Evolutionary conservation across 2,888 invertebrate genomes (phyloP).

Genomic region (Spodoptera picta): DNA sequence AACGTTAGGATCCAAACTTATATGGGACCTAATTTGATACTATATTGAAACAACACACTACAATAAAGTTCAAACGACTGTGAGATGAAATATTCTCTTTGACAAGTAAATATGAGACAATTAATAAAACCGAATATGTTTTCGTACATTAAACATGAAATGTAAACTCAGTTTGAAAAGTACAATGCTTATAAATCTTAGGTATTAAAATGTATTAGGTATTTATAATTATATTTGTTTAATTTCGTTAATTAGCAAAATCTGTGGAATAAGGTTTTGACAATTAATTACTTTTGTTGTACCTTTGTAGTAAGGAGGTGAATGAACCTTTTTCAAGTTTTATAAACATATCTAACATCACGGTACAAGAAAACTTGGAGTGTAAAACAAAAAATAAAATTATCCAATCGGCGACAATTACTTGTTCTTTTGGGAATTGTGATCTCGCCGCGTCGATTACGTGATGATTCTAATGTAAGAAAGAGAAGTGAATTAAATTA

Average conservation of each 20-base stretch:
- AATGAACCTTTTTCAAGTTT: background rate
- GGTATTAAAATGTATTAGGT: too few relatives aligned
- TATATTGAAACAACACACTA: slow-evolving; percentile 23
- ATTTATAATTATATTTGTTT: background rate
- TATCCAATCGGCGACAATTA: too few relatives aligned
- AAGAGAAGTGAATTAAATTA: too few relatives aligned
- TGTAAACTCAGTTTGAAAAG: background rate
- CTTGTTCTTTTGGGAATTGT: too few relatives aligned
- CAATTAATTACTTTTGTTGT: background rate
- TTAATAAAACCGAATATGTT: slow-evolving; percentile 18
- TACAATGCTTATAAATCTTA: background rate
- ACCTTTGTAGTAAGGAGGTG: background rate
- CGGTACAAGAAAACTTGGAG: too few relatives aligned
- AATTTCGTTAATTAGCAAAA: too few relatives aligned
- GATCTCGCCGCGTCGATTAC: too few relatives aligned
- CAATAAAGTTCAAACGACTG: slow-evolving; percentile 25
- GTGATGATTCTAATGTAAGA: too few relatives aligned
- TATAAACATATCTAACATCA: too few relatives aligned
- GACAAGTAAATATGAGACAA: slow-evolving; percentile 11
- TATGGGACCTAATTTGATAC: slow-evolving; percentile 33
- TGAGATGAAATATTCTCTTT: slow-evolving; percentile 23
- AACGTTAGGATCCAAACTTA: slow-evolving; percentile 7
- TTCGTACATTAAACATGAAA: slow-evolving; percentile 1
- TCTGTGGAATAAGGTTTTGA: too few relatives aligned
- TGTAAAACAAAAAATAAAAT: too few relatives aligned